phyloP scores from a whole-genome alignment of 2,888 invertebrate genomes.

The Hydroisotoma schaefferi region DNA sequence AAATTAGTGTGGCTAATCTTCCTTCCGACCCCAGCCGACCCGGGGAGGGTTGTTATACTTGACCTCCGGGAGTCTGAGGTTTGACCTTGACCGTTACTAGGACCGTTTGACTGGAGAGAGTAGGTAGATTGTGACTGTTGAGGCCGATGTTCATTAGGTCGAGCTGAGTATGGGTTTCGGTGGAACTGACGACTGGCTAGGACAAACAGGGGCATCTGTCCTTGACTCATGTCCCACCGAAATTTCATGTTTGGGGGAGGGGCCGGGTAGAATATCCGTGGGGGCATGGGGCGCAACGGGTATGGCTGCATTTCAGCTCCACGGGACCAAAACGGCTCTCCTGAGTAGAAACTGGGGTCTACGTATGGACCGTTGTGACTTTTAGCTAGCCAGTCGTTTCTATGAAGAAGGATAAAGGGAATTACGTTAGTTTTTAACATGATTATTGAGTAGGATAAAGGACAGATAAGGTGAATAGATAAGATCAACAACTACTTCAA shows the following conservation, averaged over 20 bases:
- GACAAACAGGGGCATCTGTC: conserved; percentile 44
- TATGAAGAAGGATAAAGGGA: too few relatives aligned
- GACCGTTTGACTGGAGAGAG: not conserved
- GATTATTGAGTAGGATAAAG: too few relatives aligned
- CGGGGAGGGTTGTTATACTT: conserved; percentile 11
- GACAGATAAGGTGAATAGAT: too few relatives aligned
- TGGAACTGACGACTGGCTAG: conserved; percentile 45
- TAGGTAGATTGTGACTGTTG: conserved; percentile 1
- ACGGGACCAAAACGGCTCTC: conserved; percentile 43
- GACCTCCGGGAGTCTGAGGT: conserved; percentile 16
- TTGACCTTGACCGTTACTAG: not conserved
- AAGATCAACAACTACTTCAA: too few relatives aligned
- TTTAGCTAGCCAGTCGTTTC: conserved; percentile 38
- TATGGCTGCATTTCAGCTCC: conserved; percentile 38
- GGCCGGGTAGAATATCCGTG: conserved; percentile 45
- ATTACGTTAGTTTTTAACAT: too few relatives aligned
- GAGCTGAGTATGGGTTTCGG: conserved; percentile 45
- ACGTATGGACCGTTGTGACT: conserved; percentile 43
- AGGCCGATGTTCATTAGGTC: conserved; percentile 35
- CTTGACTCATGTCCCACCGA: conserved; percentile 40
- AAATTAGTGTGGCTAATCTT: not conserved
- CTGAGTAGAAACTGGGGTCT: conserved; percentile 45
- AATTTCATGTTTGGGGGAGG: conserved; percentile 39
- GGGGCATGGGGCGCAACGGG: conserved; percentile 44
- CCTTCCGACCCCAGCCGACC: not conserved